A percentile compares a stretch with the other conserved stretches of the same genome.
phyloP scores from a whole-genome alignment of 1,140 invertebrate species.

The Macrostomum lignano region DNA sequence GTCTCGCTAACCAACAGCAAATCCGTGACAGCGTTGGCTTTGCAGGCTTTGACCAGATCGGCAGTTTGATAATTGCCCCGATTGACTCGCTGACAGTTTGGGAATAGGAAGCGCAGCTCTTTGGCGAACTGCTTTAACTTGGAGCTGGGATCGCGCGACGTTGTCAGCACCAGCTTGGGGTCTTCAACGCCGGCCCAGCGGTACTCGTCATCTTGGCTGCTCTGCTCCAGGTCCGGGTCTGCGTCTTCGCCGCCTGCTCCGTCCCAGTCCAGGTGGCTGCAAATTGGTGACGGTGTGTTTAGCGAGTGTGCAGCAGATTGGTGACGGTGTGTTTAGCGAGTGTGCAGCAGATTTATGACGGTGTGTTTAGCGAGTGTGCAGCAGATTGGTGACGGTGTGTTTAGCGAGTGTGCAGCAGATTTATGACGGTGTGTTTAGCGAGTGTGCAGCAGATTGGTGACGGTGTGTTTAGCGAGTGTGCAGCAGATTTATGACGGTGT shows the following conservation, averaged over 20 bases:
- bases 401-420: too few species aligned
- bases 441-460: too few species aligned
- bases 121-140: slow-evolving; percentile 87
- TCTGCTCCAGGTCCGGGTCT: slow-evolving; percentile 13
- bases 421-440: too few species aligned
- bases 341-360: too few species aligned
- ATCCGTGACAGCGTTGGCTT: slow-evolving; percentile 76
- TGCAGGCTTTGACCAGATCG: slow-evolving; percentile 62
- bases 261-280: not conserved
- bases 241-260: not conserved
- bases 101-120: slow-evolving; percentile 73
- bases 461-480: too few species aligned
- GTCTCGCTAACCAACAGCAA: slow-evolving; percentile 80
- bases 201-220: slow-evolving; percentile 74
- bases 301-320: too few species aligned
- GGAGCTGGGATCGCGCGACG: slow-evolving; percentile 75
- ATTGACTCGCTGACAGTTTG: slow-evolving; percentile 86
- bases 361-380: too few species aligned
- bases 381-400: too few species aligned
- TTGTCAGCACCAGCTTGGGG: slow-evolving; percentile 90
- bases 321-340: too few species aligned
- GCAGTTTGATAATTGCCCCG: slow-evolving; percentile 85
- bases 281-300: too few species aligned
- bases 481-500: too few species aligned
- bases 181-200: slow-evolving; percentile 87